These are phyloP conservation scores for Crenichthys baileyi DNA, from an alignment of 2,797 vertebrate genomes.

Conservation along the genomic window DNA sequence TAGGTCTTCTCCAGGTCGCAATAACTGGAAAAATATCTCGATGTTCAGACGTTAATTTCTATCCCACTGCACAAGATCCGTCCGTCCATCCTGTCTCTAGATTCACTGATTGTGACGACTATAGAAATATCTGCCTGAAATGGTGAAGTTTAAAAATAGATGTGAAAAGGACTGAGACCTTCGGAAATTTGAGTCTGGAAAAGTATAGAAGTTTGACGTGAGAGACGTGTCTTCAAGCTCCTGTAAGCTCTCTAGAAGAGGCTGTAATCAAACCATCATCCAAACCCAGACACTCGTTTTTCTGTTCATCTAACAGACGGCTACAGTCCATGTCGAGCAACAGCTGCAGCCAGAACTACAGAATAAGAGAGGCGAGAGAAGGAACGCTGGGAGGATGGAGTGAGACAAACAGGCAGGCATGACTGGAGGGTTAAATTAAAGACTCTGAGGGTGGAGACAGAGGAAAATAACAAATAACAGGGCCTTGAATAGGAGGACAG, in stretches of 20 bases:
- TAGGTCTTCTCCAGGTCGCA: too few species aligned
- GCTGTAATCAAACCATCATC: background rate
- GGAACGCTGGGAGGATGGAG: background rate
- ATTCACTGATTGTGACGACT: too few species aligned
- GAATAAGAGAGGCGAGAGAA: background rate
- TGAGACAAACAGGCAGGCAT: background rate
- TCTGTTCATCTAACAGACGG: background rate
- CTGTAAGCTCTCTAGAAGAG: background rate
- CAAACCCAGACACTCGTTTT: background rate
- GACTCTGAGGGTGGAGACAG: slow-evolving; percentile 43
- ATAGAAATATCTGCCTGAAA: background rate
- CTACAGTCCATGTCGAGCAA: background rate
- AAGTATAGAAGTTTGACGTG: background rate
- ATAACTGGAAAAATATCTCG: too few species aligned
- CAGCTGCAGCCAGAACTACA: background rate
- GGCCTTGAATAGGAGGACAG: slow-evolving; percentile 14
- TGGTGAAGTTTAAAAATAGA: background rate
- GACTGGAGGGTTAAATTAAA: slow-evolving; percentile 49
- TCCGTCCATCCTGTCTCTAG: background rate
- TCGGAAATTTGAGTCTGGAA: background rate
- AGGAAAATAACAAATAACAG: slow-evolving; percentile 43
- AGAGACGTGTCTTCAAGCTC: background rate
- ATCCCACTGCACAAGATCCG: too few species aligned
- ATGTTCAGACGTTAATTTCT: too few species aligned
- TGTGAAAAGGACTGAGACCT: background rate